Evolutionary conservation across 2,888 invertebrate species (phyloP).

Genomic region (Oasisia sp.): DNA sequence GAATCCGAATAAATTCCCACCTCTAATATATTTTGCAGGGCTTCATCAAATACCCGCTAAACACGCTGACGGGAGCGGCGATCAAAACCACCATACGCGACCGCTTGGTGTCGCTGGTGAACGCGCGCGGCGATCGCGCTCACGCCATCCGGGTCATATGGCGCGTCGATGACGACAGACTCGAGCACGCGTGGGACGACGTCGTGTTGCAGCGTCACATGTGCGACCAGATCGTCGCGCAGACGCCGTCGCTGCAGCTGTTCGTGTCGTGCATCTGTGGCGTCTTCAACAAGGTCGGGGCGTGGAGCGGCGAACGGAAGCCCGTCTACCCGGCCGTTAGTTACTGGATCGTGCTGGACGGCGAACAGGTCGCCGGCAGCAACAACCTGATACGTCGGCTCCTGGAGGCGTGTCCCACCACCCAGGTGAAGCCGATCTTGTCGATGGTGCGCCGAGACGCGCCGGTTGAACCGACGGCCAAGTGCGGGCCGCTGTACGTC

Average conservation of each 20-base stretch:
- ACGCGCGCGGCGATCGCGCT: not conserved
- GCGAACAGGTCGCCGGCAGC: not conserved
- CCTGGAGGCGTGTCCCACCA: not conserved
- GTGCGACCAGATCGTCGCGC: not conserved
- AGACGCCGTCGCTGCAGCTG: not conserved
- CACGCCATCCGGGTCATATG: not conserved
- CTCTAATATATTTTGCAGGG: not conserved
- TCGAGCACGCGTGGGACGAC: not conserved
- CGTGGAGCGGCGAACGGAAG: not conserved
- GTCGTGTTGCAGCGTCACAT: not conserved
- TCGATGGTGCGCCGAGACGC: not conserved
- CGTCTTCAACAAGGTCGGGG: not conserved
- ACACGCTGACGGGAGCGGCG: not conserved
- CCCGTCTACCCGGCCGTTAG: not conserved
- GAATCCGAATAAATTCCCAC: not conserved
- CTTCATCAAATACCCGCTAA: not conserved
- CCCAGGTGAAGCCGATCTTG: not conserved
- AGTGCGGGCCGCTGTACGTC: not conserved
- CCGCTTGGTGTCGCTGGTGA: not conserved
- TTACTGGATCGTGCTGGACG: not conserved
- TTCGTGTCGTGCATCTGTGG: not conserved
- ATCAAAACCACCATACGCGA: slow-evolving; percentile 10
- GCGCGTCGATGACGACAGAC: not conserved
- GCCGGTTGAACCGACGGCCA: not conserved
- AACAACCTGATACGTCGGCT: not conserved